Evolutionary conservation across 2,797 vertebrate genomes (phyloP).

Genomic region (Borostomias antarcticus): DNA sequence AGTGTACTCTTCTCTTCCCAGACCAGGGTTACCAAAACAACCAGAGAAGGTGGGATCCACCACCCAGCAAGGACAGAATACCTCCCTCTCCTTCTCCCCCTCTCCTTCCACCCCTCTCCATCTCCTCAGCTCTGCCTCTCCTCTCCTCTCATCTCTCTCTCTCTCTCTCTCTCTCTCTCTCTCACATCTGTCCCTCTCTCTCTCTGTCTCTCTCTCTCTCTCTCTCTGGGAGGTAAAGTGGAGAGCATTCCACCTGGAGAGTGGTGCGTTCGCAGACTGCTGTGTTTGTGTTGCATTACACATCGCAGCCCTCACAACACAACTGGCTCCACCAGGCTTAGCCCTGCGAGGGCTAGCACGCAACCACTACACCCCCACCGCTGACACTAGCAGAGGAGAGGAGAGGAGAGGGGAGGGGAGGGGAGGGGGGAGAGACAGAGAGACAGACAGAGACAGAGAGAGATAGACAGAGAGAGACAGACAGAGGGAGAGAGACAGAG

Average conservation of each 20-base stretch:
- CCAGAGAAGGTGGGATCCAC: conserved; percentile 37
- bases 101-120: conserved; percentile 20
- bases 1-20: conserved; percentile 50
- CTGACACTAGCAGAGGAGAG: background rate
- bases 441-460: background rate
- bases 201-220: conserved; percentile 6
- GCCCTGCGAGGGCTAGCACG: conserved; percentile 51
- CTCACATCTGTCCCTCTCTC: conserved; percentile 16
- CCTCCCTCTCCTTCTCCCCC: conserved; percentile 12
- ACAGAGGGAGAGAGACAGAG: background rate
- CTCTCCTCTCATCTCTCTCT: conserved; percentile 20
- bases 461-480: background rate
- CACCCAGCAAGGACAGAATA: conserved; percentile 39
- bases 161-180: background rate
- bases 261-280: conserved; percentile 46
- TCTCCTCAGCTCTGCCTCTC: conserved; percentile 16
- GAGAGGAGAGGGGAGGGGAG: background rate
- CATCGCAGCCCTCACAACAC: conserved; percentile 63
- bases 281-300: conserved; percentile 75
- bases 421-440: background rate
- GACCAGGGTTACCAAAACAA: conserved; percentile 60
- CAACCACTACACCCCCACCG: background rate
- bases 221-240: conserved; percentile 16
- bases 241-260: conserved; percentile 70
- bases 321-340: conserved; percentile 74